A percentile compares a stretch with the other conserved stretches of the same genome.
phyloP scores from a whole-genome alignment of 2,113 vertebrate species.

The Pollachius pollachius region DNA sequence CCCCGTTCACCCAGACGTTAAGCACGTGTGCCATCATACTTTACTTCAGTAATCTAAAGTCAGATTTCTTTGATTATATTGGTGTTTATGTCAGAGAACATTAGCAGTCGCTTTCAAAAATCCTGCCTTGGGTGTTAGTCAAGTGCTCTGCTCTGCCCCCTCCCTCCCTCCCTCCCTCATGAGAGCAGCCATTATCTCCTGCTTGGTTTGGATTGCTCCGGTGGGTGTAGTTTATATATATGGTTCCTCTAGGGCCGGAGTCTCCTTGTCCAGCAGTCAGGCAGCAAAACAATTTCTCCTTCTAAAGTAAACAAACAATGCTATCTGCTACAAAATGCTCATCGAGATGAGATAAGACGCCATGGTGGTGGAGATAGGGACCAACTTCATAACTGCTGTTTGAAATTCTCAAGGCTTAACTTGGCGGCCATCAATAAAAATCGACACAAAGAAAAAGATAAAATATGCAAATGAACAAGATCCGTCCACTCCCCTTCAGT shows the following conservation, averaged over 20 bases:
- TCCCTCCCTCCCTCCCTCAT: conserved; percentile 4
- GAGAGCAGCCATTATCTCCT: conserved; percentile 42
- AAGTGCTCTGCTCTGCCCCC: neutral
- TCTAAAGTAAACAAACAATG: conserved; percentile 56
- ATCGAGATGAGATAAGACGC: no score
- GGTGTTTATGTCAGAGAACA: no score
- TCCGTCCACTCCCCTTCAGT: no score
- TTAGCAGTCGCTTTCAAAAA: no score
- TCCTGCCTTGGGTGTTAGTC: neutral
- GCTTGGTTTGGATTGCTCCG: conserved; percentile 46
- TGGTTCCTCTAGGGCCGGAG: conserved; percentile 54
- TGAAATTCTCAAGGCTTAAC: neutral
- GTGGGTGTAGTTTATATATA: conserved; percentile 59
- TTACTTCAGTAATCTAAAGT: no score
- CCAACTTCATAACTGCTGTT: neutral
- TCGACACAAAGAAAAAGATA: no score
- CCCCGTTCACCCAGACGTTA: no score
- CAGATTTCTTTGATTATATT: no score
- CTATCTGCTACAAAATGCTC: neutral
- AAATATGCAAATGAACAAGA: no score
- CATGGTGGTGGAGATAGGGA: no score
- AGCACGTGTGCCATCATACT: no score
- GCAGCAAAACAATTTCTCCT: conserved; percentile 32
- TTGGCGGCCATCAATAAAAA: no score
- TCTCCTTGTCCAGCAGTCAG: conserved; percentile 36